Percentiles rank a stretch among this genome's conserved stretches.
These are phyloP conservation scores for Bungarus multicinctus DNA, from an alignment of 2,113 vertebrate genomes.

Conservation along the genomic window DNA sequence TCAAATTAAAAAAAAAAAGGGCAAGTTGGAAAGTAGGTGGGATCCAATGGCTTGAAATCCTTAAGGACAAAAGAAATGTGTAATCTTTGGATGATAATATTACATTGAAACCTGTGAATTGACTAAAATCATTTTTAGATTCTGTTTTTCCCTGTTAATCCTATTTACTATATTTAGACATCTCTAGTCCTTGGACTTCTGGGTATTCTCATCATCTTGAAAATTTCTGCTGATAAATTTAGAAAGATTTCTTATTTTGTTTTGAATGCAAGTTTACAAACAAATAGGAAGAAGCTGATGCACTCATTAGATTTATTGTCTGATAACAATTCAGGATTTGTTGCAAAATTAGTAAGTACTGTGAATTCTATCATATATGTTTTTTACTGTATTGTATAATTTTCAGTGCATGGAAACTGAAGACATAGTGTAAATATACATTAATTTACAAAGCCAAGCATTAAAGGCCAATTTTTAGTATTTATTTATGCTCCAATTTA, in stretches of 20 bases:
- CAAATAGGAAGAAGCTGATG: neutral
- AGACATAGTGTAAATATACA: constrained; percentile 28
- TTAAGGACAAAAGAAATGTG: neutral
- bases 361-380: neutral
- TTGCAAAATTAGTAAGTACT: neutral
- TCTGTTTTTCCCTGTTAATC: neutral
- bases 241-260: neutral
- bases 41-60: neutral
- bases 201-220: neutral
- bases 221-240: neutral
- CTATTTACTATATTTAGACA: neutral
- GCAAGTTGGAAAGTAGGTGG: neutral
- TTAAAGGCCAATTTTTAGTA: constrained; percentile 34
- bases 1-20: neutral
- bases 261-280: neutral
- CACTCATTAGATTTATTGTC: constrained; percentile 15
- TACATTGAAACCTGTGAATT: neutral
- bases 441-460: constrained; percentile 44
- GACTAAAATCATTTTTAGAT: neutral
- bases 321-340: constrained; percentile 10
- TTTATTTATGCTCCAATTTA: constrained; percentile 52
- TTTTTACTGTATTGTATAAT: neutral
- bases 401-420: neutral
- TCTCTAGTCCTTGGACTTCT: neutral
- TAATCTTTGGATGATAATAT: neutral